These are phyloP conservation scores for Myotis yumanensis DNA, from an alignment of 2,113 vertebrate genomes.

Conservation along the genomic window DNA sequence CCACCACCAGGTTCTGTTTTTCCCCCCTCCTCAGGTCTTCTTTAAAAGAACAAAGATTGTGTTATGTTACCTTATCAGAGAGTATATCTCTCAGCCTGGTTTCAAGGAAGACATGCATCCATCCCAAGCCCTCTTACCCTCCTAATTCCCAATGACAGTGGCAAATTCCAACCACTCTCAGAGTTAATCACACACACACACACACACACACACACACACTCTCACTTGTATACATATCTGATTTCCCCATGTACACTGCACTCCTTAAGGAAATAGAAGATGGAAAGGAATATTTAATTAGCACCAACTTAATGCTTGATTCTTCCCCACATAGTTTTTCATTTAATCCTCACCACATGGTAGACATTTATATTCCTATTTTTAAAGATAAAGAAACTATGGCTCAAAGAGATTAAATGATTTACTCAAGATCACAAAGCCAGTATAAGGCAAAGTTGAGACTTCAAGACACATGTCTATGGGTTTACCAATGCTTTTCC, in stretches of 20 bases:
- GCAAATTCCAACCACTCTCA: conserved; percentile 41
- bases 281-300: conserved; percentile 8
- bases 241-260: not conserved
- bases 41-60: conserved; percentile 16
- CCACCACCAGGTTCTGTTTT: not conserved
- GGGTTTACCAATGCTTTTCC: conserved; percentile 27
- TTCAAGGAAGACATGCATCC: conserved; percentile 39
- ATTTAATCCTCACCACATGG: not conserved
- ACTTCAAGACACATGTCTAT: not conserved
- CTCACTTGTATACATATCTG: not conserved
- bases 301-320: not conserved
- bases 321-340: conserved; percentile 9
- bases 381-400: conserved; percentile 43
- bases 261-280: not conserved
- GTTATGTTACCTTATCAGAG: not conserved
- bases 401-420: conserved; percentile 17
- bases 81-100: not conserved
- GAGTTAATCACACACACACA: not conserved
- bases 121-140: not conserved
- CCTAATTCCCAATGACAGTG: not conserved
- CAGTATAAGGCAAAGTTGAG: conserved; percentile 38
- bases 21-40: not conserved
- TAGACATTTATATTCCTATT: conserved; percentile 8
- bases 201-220: not conserved
- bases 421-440: not conserved